Evolutionary conservation across 2,888 invertebrate species (phyloP).

Genomic region (Linnaemya tessellans): DNA sequence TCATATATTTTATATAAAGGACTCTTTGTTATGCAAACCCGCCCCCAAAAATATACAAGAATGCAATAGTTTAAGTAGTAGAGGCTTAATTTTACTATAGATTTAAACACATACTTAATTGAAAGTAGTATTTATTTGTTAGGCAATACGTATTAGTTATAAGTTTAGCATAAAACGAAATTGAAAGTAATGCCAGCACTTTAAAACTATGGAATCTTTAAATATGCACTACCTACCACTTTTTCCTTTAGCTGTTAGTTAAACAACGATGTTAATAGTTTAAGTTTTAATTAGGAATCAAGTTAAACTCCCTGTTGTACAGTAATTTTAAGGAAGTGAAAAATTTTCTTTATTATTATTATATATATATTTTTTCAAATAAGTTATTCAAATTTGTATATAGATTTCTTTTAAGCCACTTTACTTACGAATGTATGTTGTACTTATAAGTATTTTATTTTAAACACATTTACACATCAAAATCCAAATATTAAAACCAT

Average conservation of each 20-base stretch:
- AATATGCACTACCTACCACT: slow-evolving; percentile 38
- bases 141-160: slow-evolving; percentile 28
- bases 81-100: slow-evolving; percentile 62
- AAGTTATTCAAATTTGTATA: slow-evolving; percentile 60
- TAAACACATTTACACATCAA: slow-evolving; percentile 35
- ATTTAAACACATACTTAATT: slow-evolving; percentile 8
- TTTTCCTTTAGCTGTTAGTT: slow-evolving; percentile 17
- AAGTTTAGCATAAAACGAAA: slow-evolving; percentile 16
- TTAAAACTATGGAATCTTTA: slow-evolving; percentile 13
- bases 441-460: slow-evolving; percentile 16
- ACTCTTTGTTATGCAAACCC: slow-evolving; percentile 18
- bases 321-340: slow-evolving; percentile 35
- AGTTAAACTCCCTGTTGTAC: slow-evolving; percentile 56
- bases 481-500: slow-evolving; percentile 71
- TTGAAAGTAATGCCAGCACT: slow-evolving; percentile 36
- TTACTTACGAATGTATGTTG: slow-evolving; percentile 13
- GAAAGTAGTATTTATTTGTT: slow-evolving; percentile 50
- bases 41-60: slow-evolving; percentile 45
- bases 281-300: slow-evolving; percentile 49
- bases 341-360: too few relatives aligned
- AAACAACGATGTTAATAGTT: slow-evolving; percentile 22
- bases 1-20: slow-evolving; percentile 9
- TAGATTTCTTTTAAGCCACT: slow-evolving; percentile 36
- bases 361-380: slow-evolving; percentile 17
- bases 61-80: slow-evolving; percentile 71